Evolutionary conservation across 1,140 invertebrate genomes (phyloP), one percentile per base, ranked within the genome.

Genomic region (Palaemon carinicauda): DNA sequence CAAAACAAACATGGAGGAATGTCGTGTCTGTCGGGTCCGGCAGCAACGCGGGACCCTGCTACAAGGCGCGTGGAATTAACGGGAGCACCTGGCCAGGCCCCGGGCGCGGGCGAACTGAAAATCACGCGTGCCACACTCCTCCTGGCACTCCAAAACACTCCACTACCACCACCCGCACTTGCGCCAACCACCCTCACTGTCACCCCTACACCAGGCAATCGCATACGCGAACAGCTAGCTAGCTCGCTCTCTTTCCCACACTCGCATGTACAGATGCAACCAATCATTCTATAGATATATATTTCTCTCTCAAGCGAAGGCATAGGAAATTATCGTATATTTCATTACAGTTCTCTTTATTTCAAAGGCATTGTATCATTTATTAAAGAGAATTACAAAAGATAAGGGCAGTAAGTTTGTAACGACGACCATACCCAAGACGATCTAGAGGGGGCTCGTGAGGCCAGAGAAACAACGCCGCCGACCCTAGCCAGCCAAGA

Each of bases 51-150:
- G 81, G 50, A 24, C 81, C 69, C 69, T 71, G 54, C 69, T 54
- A 69, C 15, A n/a, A 54, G 50, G 71, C 81, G 81, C 81, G 81
- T 54, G 81, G 69, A 21, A 53, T 69, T 75, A 74, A 33, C 79
- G 79, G 41, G 79, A 81, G 79, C 79, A 81, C 79, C 79, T 81
- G 79, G 79, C 79, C 79, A 81, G 81, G 81, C 81, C 81, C 81
- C 71, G 81, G 81, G 81, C 81, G 71, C 69, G 81, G 69, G 71
- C 69, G 81, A 82, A 82, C 81, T 82, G 69, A 82, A 41, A 41
- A 41, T 41, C 41, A 19, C 69, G 60, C 51, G 69, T 82, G 81
- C 71, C 81, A 82, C 81, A 52, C 56, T 50, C 50, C 50, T 24
- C 50, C 69, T 82, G 81, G 81, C 81, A 82, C 81, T 74, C 81